These are phyloP conservation scores for Resseliella maxima DNA, from an alignment of 2,888 invertebrate species.

Conservation along the genomic window DNA sequence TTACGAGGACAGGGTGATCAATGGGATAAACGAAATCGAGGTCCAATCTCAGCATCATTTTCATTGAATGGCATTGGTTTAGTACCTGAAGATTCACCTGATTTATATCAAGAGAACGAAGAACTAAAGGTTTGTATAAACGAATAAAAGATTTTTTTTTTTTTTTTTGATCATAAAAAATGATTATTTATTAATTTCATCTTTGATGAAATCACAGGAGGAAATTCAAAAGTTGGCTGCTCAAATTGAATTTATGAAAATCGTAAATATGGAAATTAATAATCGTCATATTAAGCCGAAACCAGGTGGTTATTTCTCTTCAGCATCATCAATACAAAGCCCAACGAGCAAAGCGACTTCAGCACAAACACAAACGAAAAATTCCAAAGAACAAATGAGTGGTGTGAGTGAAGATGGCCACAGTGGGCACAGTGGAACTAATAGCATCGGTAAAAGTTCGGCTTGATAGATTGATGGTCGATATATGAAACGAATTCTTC, in stretches of 20 bases:
- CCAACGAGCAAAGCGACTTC: slow-evolving; percentile 64
- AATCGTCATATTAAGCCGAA: slow-evolving; percentile 88
- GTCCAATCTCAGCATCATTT: slow-evolving; percentile 85
- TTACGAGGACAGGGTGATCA: slow-evolving; percentile 88
- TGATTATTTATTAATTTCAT: background rate
- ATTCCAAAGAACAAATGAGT: slow-evolving; percentile 60
- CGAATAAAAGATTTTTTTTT: background rate
- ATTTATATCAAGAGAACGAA: slow-evolving; percentile 90
- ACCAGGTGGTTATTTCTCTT: slow-evolving; percentile 83
- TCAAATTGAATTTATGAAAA: slow-evolving; percentile 93
- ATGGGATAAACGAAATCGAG: slow-evolving; percentile 87
- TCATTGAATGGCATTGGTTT: slow-evolving; percentile 88
- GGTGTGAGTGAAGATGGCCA: slow-evolving; percentile 60
- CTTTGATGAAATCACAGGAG: slow-evolving; percentile 71
- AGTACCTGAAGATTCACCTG: slow-evolving; percentile 85
- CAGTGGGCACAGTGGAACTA: slow-evolving; percentile 61
- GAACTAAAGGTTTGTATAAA: slow-evolving; percentile 78
- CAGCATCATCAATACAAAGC: slow-evolving; percentile 69
- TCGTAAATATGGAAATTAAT: slow-evolving; percentile 93
- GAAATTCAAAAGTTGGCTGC: slow-evolving; percentile 91
- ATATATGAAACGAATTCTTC: background rate
- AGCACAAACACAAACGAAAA: slow-evolving; percentile 64
- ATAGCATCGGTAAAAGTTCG: slow-evolving; percentile 62
- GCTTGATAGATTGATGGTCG: slow-evolving; percentile 57
- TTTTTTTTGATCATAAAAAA: background rate